phyloP scores from a whole-genome alignment of 2,888 invertebrate genomes.

The Cosmorhoe ocellata region DNA sequence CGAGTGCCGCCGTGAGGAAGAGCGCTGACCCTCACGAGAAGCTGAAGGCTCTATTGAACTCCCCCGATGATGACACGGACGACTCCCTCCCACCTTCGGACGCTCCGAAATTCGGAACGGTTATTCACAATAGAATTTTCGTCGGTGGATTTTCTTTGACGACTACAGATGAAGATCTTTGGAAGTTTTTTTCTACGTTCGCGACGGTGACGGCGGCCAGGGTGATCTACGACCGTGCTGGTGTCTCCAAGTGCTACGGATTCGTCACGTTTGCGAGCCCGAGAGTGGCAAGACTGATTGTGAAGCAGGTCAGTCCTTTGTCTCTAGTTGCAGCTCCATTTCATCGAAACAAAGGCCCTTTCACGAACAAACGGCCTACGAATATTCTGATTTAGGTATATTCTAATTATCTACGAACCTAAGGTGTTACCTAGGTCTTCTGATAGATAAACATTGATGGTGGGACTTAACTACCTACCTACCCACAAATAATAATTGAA shows the following conservation, averaged over 20 bases:
- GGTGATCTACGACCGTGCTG: constrained; percentile 96
- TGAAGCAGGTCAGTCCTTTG: constrained; percentile 70
- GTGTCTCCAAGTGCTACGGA: constrained; percentile 96
- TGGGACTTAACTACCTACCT: not conserved
- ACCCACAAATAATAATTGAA: not conserved
- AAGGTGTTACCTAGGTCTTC: too few species aligned
- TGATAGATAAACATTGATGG: too few species aligned
- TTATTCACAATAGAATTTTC: constrained; percentile 97
- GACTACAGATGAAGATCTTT: constrained; percentile 95
- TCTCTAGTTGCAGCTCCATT: constrained; percentile 6
- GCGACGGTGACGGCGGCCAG: constrained; percentile 96
- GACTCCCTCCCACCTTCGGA: constrained; percentile 72
- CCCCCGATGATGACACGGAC: constrained; percentile 72
- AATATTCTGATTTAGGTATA: too few species aligned
- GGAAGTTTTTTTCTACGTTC: constrained; percentile 94
- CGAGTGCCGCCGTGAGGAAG: constrained; percentile 52
- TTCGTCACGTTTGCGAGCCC: constrained; percentile 87
- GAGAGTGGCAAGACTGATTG: constrained; percentile 75
- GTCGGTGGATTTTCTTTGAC: constrained; percentile 97
- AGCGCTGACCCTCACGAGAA: constrained; percentile 73
- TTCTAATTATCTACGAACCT: too few species aligned
- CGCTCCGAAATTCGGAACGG: constrained; percentile 87
- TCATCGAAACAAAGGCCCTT: constrained; percentile 6
- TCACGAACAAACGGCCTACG: not conserved
- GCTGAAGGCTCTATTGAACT: constrained; percentile 70